Evolutionary conservation across 2,888 invertebrate genomes (phyloP).

Genomic region (Apodemia hepburni): DNA sequence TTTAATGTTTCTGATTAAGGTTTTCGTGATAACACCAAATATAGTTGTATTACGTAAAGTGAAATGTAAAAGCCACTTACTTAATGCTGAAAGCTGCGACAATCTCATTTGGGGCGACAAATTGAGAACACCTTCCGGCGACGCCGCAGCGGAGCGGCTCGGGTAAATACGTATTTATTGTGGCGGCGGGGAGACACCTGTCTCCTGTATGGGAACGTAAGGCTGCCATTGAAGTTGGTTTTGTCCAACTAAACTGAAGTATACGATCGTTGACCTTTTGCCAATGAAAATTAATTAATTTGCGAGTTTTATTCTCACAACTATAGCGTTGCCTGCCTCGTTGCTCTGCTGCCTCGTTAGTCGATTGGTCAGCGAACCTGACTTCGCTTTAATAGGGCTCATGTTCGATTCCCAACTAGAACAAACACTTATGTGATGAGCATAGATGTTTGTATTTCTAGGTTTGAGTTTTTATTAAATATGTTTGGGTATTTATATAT

Average conservation of each 20-base stretch:
- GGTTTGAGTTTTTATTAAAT: too few species aligned
- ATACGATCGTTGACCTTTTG: too few species aligned
- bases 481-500: too few species aligned
- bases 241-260: not conserved
- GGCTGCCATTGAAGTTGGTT: slow-evolving; percentile 12
- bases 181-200: slow-evolving; percentile 63
- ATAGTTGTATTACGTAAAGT: slow-evolving; percentile 44
- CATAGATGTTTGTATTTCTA: too few species aligned
- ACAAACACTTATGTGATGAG: too few species aligned
- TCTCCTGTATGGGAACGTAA: slow-evolving; percentile 44
- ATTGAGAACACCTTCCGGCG: slow-evolving; percentile 72
- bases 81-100: slow-evolving; percentile 71
- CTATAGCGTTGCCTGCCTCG: too few species aligned
- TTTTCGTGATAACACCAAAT: slow-evolving; percentile 19
- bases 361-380: too few species aligned
- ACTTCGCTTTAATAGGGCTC: too few species aligned
- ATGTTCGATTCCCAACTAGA: too few species aligned
- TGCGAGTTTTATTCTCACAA: too few species aligned
- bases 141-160: slow-evolving; percentile 48
- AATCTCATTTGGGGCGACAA: slow-evolving; percentile 73
- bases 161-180: slow-evolving; percentile 73
- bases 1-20: not conserved
- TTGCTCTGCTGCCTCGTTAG: too few species aligned
- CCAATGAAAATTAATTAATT: too few species aligned
- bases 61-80: slow-evolving; percentile 72